phyloP scores from a whole-genome alignment of 2,797 vertebrate species.

The Syngnathus rostellatus region DNA sequence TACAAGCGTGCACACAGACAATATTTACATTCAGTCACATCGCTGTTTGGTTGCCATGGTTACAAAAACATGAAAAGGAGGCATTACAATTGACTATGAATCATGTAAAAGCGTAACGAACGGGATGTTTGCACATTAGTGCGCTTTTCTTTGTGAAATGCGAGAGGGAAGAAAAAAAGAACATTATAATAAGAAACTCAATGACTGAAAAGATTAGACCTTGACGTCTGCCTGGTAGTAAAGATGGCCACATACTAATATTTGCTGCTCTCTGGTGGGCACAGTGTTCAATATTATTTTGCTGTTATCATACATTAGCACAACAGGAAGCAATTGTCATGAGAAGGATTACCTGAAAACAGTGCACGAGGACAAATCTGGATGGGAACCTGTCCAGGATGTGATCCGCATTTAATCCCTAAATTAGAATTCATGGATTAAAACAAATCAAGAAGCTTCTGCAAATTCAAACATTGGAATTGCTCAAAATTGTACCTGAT shows the following conservation, averaged over 20 bases:
- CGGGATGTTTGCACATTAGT: not conserved
- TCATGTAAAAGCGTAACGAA: not conserved
- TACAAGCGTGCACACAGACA: not conserved
- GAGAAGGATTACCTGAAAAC: not conserved
- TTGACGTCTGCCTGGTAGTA: not conserved
- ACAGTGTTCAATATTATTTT: too few species aligned
- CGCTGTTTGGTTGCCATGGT: too few species aligned
- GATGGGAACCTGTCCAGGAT: not conserved
- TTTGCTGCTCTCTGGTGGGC: conserved; percentile 66
- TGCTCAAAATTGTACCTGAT: not conserved
- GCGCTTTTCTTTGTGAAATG: not conserved
- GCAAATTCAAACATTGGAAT: too few species aligned
- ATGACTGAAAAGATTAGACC: not conserved
- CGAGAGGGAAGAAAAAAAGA: too few species aligned
- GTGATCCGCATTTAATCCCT: too few species aligned
- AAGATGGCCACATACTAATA: conserved; percentile 6
- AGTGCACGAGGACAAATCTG: not conserved
- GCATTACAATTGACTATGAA: not conserved
- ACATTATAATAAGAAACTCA: not conserved
- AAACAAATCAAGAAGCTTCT: too few species aligned
- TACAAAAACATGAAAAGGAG: not conserved
- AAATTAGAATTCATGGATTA: too few species aligned
- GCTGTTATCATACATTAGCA: too few species aligned
- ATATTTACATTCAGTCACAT: too few species aligned
- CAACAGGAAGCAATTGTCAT: not conserved